Evolutionary conservation across 2,888 invertebrate species (phyloP), one percentile per base, ranked within the genome.

Genomic region (Silvanus unidentatus): DNA sequence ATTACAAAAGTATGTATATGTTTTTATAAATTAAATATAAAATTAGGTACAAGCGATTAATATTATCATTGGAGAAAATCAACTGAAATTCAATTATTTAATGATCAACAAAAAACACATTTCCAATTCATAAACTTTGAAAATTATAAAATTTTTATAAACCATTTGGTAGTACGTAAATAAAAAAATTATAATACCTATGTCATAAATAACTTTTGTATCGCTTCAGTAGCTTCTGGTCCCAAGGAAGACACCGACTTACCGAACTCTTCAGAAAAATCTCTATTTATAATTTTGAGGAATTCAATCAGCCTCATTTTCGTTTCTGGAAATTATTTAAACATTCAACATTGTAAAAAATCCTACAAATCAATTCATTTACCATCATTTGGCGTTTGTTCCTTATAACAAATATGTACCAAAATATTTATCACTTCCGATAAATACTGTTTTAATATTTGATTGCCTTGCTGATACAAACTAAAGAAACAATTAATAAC

Each of bases 401-500:
- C 75, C 47, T 81, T 77, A 55, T 77, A 75, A 34, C 80, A 68
- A 22, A 81, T 73, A 43, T 76, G 74, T 15, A 79, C 69, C 14
- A 77, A 73, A 37, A 80, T 66, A 54, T 74, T 75, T 12, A 82
- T 67, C 32, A 84, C 75, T 41, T 71, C 70, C 35, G 73, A 70
- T 37, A 84, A 67, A 55, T 79, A 73, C 9, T 73, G 65, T 29
- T 74, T 65, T 30, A 84, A 65, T 45, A 77, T 64, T 15, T 76
- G 72, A 59, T 80, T 78, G 2, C 81, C 80, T 50, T 77, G 75
- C 55, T 77, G 73, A 58, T 84, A 86, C 9, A 88, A 73, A 9
- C 75, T 69, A 40, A 75, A 72, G 50, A 88, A 75, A 58, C 84
- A 81, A 53, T 77, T 78, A 49, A 82, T 80, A 8, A 88, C 77